Evolutionary conservation across 2,797 vertebrate genomes (phyloP), one percentile per base, ranked within the genome.

Genomic region (Gobionotothen gibberifrons): DNA sequence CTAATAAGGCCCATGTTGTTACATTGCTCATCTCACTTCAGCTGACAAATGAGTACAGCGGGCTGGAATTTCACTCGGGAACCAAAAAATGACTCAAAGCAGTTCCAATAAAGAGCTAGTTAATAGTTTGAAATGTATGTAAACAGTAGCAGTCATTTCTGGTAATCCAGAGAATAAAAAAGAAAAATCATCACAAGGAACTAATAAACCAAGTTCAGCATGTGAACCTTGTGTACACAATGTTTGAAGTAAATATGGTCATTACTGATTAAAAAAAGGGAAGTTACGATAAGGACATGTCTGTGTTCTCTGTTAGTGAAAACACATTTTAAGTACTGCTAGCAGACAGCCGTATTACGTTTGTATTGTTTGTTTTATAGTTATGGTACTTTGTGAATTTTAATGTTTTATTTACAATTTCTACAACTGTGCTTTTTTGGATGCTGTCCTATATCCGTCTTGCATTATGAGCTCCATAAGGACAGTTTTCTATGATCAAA

Each of bases 1-100:
- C 90, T 57, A 79, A 74, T 55, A 64, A 78, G 51, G 62, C 44
- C 56, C 59, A 63, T 62, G 79, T 85, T 85, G 87, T 82, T 90
- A 58, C 64, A 81, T 85, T 85, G 87, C 83, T 91, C 83, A 90
- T 70, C 56, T 83, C 74, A 56, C 76, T 63, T 74, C 67, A 79
- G 79, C 82, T 76, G 78, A 82, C 70, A 79, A 76, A 73, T 29
- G 78, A 74, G 74, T 43, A 14, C 32, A 76, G 49, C 48, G 11
- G 9, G 9, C 17, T 82, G 57, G 63, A 78, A 81, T 88, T 72
- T 40, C 42, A 69, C 54, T 42, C 1, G 2, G 13, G n/a, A 17
- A 49, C 10, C 29, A 17, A 57, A 76, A 36, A 69, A 65, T 55
- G 43, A 51, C 44, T 76, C 61, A 60, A 66, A 49, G 32, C 9